Base-by-base conservation (phyloP, 1,140 invertebrate genomes). In the Episyrphus balteatus region DNA sequence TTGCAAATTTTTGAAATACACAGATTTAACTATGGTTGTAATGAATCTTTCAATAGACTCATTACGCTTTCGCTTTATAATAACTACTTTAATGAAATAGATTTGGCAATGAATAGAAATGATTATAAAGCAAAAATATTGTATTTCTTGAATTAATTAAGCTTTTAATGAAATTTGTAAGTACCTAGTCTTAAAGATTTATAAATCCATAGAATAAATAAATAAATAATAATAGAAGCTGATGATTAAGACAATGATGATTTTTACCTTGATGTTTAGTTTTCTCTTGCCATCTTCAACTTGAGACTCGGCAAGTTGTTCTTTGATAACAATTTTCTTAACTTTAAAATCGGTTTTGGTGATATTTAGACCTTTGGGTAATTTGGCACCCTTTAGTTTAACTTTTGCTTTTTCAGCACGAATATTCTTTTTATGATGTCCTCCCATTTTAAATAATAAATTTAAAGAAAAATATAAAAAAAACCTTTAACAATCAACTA, bases 281-380 rank as follows among this genome's bases (percentile, higher is more conserved):
- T 75, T 79, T 19, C 83, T 84, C 21, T 84, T 70, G 31, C 81
- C 76, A 55, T 81, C 76, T 3, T 71, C 65, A 30, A 73, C 69
- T 48, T 70, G 66, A 45, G 79, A 74, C 39, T 78, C 74, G 57
- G 81, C 83, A 1, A 90, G 67, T 59, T 92, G 87, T 57, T 85
- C 79, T 46, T 76, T 75, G 34, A 93, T 76, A 9, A 88, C 70
- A 54, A 95, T 91, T 60, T 89, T 86, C 55, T 86, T 85, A 2
- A 90, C 77, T 78, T 91, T 92, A 59, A 93, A 93, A 55, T 82
- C 78, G 0, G 86, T 84, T 61, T 91, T 81, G 0, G 89, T 93
- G 3, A 87, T 77, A 76, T 93, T 94, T 38, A 81, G 77, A 12
- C 84, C 82, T 69, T 84, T 87, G 0, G 84, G 82, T 39, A 86